A percentile compares a stretch with the other conserved stretches of the same genome.
These are phyloP conservation scores for Recurvirostra avosetta DNA, from an alignment of 2,113 vertebrate genomes.

Conservation along the genomic window DNA sequence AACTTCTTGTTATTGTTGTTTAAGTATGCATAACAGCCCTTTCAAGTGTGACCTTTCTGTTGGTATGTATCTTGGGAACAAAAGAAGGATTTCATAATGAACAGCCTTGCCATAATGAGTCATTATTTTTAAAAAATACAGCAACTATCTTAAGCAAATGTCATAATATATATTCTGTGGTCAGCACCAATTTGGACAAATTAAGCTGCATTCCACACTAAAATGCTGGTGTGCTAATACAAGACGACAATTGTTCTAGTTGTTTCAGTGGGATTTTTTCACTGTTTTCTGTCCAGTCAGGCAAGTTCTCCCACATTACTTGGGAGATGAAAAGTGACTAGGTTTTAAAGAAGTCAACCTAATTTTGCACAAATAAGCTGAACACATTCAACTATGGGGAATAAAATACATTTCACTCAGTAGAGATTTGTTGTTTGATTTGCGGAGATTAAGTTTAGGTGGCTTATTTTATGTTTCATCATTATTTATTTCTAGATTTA, in stretches of 20 bases:
- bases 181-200: slow-evolving; percentile 64
- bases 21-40: slow-evolving; percentile 50
- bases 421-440: not conserved
- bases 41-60: slow-evolving; percentile 72
- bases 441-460: not conserved
- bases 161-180: slow-evolving; percentile 67
- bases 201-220: slow-evolving; percentile 64
- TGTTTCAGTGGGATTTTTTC: slow-evolving; percentile 60
- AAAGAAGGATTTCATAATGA: slow-evolving; percentile 62
- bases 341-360: slow-evolving; percentile 26
- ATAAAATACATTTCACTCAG: not conserved
- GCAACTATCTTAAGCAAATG: slow-evolving; percentile 75
- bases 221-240: slow-evolving; percentile 44
- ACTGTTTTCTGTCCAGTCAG: slow-evolving; percentile 48
- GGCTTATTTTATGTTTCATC: not conserved
- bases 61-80: slow-evolving; percentile 70
- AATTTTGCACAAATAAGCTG: not conserved
- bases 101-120: slow-evolving; percentile 70
- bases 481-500: not conserved
- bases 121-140: slow-evolving; percentile 70
- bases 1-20: slow-evolving; percentile 28
- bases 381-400: not conserved
- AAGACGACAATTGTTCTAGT: slow-evolving; percentile 67
- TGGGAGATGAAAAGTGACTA: not conserved
- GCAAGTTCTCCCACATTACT: slow-evolving; percentile 64